phyloP scores from a whole-genome alignment of 2,888 invertebrate species.

The Pristionchus arcanus region DNA sequence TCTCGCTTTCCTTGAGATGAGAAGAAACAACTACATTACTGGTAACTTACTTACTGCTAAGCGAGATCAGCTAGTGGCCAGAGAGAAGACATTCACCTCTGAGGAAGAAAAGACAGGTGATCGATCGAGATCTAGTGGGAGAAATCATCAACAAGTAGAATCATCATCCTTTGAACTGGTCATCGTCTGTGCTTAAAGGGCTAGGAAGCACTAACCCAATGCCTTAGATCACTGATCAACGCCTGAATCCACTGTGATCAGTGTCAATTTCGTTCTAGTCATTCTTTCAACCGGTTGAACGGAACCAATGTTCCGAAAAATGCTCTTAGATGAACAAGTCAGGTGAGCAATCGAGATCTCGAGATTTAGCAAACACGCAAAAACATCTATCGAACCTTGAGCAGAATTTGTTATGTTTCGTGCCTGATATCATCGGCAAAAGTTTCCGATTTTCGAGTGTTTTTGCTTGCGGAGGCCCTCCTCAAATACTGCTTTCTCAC shows the following conservation, averaged over 20 bases:
- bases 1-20: not conserved
- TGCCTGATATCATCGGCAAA: not conserved
- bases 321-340: not conserved
- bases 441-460: not conserved
- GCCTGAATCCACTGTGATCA: not conserved
- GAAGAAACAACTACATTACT: not conserved
- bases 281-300: not conserved
- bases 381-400: not conserved
- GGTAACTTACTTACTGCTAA: not conserved
- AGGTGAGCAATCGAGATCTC: not conserved
- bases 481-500: not conserved
- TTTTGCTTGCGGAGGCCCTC: not conserved
- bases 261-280: not conserved
- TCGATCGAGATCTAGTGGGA: not conserved
- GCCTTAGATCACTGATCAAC: too few relatives aligned
- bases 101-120: constrained; percentile 16
- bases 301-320: not conserved
- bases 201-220: too few relatives aligned
- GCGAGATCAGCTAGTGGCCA: constrained; percentile 13
- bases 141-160: not conserved
- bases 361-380: not conserved
- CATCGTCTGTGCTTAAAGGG: not conserved
- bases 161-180: not conserved
- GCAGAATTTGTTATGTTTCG: not conserved
- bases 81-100: not conserved